phyloP scores from a whole-genome alignment of 2,113 vertebrate genomes.

The Dermatemys mawii region DNA sequence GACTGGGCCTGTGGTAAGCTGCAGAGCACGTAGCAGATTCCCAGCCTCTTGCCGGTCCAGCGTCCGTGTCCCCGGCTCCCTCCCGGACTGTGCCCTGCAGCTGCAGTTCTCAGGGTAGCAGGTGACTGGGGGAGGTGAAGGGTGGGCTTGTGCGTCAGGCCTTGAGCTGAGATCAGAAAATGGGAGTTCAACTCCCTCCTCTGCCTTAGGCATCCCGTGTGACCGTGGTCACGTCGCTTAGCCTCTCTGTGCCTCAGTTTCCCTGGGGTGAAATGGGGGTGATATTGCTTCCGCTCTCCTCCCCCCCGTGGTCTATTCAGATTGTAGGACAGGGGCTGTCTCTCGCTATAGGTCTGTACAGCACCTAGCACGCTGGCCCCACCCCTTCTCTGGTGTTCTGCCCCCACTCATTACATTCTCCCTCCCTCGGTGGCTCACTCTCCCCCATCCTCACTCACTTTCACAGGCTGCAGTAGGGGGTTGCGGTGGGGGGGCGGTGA shows the following conservation, averaged over 20 bases:
- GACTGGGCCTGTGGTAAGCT: not conserved
- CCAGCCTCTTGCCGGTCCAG: rapidly evolving
- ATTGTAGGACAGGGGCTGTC: not conserved
- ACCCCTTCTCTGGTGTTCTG: too few relatives aligned
- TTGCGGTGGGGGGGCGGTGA: too few relatives aligned
- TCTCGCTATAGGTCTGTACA: not conserved
- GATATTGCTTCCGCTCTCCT: too few relatives aligned
- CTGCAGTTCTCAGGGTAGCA: not conserved
- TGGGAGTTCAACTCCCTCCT: not conserved
- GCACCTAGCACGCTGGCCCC: not conserved
- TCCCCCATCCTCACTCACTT: too few relatives aligned
- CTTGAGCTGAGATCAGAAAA: not conserved
- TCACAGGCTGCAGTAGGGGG: too few relatives aligned
- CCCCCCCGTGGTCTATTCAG: not conserved
- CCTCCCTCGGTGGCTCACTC: too few relatives aligned
- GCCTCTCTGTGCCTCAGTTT: not conserved
- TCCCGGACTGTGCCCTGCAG: rapidly evolving
- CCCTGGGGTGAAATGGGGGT: not conserved
- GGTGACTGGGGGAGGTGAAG: not conserved
- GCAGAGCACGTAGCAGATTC: not conserved
- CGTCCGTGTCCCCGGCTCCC: rapidly evolving
- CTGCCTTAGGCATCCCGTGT: not conserved
- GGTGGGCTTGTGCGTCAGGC: not conserved
- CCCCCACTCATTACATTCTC: too few relatives aligned
- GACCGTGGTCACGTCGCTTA: not conserved